Percentiles rank a stretch among this genome's conserved stretches.
Conservation (phyloP, 2,797 vertebrate species). For the Melanotaenia boesemani region DNA sequence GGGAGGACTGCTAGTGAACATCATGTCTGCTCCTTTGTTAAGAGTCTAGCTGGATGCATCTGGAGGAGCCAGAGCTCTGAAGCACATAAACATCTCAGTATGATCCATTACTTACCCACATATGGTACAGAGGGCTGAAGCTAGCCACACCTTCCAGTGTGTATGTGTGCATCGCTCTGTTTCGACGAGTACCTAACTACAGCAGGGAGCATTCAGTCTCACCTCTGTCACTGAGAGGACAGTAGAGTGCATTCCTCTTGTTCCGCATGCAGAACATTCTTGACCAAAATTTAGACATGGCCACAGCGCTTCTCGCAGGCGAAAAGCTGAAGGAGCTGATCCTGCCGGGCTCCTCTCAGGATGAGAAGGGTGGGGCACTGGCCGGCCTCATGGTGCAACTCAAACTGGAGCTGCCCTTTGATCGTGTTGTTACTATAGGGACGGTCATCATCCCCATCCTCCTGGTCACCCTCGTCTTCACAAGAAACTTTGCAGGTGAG, state of each 20-base stretch:
- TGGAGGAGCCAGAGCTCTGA: slow-evolving; percentile 19
- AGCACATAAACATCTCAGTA: slow-evolving; percentile 23
- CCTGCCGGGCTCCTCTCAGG: slow-evolving; percentile 93
- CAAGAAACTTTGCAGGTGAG: slow-evolving; percentile 99
- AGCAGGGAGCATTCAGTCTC: slow-evolving; percentile 50
- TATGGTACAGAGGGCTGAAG: slow-evolving; percentile 59
- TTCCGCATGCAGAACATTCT: slow-evolving; percentile 97
- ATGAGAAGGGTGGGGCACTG: slow-evolving; percentile 91
- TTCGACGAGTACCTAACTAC: slow-evolving; percentile 41
- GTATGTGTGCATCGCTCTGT: slow-evolving; percentile 16
- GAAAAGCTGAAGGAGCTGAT: slow-evolving; percentile 99
- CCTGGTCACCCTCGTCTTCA: slow-evolving; percentile 97
- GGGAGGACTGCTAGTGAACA: slow-evolving; percentile 27
- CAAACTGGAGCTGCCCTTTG: slow-evolving; percentile 97
- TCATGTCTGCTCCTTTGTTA: slow-evolving; percentile 23
- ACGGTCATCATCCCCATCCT: slow-evolving; percentile 98
- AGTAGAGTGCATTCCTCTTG: slow-evolving; percentile 41
- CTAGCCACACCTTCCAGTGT: slow-evolving; percentile 32
- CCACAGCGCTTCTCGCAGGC: slow-evolving; percentile 96
- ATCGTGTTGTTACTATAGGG: slow-evolving; percentile 97
- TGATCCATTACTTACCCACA: slow-evolving; percentile 33
- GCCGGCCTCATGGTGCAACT: slow-evolving; percentile 95
- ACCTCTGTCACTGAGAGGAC: slow-evolving; percentile 33
- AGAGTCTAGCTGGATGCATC: slow-evolving; percentile 14
- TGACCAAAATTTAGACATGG: slow-evolving; percentile 99